A percentile compares a stretch with the other conserved stretches of the same genome.
Conservation (phyloP, 2,113 vertebrate species). For the human (Homo sapiens) region DNA sequence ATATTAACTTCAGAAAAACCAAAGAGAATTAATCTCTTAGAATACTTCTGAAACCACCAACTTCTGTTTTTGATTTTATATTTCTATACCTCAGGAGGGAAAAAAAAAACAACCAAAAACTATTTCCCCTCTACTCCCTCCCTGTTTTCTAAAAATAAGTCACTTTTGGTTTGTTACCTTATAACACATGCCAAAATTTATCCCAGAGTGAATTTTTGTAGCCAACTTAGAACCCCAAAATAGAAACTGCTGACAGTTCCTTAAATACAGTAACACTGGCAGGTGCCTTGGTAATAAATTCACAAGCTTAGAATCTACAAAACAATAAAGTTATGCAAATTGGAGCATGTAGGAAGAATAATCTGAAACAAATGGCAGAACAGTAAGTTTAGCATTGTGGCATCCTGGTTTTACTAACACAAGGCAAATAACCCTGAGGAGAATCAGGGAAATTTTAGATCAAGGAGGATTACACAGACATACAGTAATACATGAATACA, state of each 20-base stretch:
- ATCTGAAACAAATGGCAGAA: slow-evolving; percentile 75
- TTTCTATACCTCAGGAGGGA: slow-evolving; percentile 66
- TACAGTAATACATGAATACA: slow-evolving; percentile 44
- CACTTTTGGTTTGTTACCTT: slow-evolving; percentile 72
- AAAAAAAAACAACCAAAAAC: not conserved
- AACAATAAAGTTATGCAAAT: slow-evolving; percentile 85
- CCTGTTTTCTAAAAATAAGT: slow-evolving; percentile 75
- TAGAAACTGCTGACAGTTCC: slow-evolving; percentile 74
- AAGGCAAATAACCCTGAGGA: slow-evolving; percentile 68
- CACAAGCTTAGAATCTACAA: slow-evolving; percentile 75
- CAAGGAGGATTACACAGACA: slow-evolving; percentile 60
- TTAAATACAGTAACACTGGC: slow-evolving; percentile 81
- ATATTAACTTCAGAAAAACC: slow-evolving; percentile 54
- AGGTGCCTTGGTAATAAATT: slow-evolving; percentile 79
- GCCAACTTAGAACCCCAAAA: slow-evolving; percentile 74
- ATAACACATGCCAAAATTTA: slow-evolving; percentile 75
- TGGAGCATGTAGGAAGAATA: slow-evolving; percentile 74
- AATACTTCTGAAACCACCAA: slow-evolving; percentile 69
- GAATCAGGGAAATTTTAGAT: slow-evolving; percentile 77
- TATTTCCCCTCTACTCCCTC: slow-evolving; percentile 65
- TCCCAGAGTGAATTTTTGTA: slow-evolving; percentile 75
- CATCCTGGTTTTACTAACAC: slow-evolving; percentile 66
- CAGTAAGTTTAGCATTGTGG: slow-evolving; percentile 63
- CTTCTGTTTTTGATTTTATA: slow-evolving; percentile 76
- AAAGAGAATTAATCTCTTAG: slow-evolving; percentile 60